Evolutionary conservation across 2,888 invertebrate species (phyloP).

Genomic region (Cataglyphis livida): DNA sequence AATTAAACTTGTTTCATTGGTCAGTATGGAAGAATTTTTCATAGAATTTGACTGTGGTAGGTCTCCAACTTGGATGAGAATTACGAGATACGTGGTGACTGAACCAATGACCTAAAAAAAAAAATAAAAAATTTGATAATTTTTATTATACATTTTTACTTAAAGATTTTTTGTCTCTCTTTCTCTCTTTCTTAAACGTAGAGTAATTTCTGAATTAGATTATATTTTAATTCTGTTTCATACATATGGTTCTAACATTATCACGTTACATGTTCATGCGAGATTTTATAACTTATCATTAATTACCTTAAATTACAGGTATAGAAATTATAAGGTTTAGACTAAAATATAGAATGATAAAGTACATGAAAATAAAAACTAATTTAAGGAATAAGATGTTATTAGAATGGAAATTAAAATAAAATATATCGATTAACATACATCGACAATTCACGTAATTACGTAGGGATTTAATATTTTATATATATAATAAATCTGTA

Average conservation of each 20-base stretch:
- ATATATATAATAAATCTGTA: background rate
- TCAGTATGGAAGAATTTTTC: background rate
- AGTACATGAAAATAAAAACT: background rate
- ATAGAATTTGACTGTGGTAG: slow-evolving; percentile 9
- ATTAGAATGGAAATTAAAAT: background rate
- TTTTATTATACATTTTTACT: background rate
- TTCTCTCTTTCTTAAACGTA: background rate
- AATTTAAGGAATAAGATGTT: background rate
- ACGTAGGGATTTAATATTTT: background rate
- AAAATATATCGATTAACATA: background rate
- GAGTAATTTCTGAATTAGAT: background rate
- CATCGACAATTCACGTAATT: background rate
- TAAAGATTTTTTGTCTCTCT: background rate
- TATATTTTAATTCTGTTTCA: background rate
- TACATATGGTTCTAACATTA: background rate
- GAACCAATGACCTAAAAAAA: slow-evolving; percentile 73
- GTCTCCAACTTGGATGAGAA: slow-evolving; percentile 77
- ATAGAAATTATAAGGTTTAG: background rate
- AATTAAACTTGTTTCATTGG: background rate
- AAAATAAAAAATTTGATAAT: background rate
- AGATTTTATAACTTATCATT: slow-evolving; percentile 4
- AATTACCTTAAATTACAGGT: background rate
- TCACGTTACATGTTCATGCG: background rate
- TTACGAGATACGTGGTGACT: slow-evolving; percentile 79
- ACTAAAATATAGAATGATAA: background rate